Evolutionary conservation across 2,113 vertebrate species (phyloP).

Genomic region (Planiliza haematocheilus): DNA sequence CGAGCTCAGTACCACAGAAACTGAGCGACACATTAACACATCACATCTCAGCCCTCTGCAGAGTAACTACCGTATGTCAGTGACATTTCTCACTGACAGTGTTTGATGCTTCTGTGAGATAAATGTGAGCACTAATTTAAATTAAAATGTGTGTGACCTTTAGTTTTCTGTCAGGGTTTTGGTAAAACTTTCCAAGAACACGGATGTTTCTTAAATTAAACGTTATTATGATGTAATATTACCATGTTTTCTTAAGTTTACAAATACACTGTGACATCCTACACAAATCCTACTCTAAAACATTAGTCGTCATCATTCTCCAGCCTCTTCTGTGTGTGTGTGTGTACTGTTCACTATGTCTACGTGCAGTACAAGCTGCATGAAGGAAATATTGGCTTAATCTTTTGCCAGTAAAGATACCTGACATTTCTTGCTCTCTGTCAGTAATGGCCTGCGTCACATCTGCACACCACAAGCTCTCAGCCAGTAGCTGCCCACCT

Average conservation of each 20-base stretch:
- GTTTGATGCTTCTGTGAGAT: neutral
- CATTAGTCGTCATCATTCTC: no score
- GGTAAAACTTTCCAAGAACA: no score
- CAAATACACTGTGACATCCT: no score
- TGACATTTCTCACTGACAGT: constrained; percentile 9
- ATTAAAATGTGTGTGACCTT: no score
- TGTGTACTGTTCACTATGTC: no score
- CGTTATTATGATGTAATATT: no score
- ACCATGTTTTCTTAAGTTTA: no score
- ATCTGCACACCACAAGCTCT: neutral
- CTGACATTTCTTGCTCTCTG: neutral
- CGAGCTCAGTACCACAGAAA: constrained; percentile 72
- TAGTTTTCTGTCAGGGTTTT: neutral
- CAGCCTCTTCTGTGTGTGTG: no score
- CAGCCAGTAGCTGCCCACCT: neutral
- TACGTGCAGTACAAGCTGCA: neutral
- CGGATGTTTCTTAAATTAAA: no score
- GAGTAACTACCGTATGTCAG: constrained; percentile 20
- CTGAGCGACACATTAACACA: constrained; percentile 61
- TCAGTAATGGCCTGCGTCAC: neutral
- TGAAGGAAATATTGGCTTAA: no score
- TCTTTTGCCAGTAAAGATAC: neutral
- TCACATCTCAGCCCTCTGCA: constrained; percentile 33
- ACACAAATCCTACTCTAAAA: no score
- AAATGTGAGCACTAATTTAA: no score